These are phyloP conservation scores for Meloidogyne exigua DNA, from an alignment of 1,140 invertebrate species.

Conservation along the genomic window DNA sequence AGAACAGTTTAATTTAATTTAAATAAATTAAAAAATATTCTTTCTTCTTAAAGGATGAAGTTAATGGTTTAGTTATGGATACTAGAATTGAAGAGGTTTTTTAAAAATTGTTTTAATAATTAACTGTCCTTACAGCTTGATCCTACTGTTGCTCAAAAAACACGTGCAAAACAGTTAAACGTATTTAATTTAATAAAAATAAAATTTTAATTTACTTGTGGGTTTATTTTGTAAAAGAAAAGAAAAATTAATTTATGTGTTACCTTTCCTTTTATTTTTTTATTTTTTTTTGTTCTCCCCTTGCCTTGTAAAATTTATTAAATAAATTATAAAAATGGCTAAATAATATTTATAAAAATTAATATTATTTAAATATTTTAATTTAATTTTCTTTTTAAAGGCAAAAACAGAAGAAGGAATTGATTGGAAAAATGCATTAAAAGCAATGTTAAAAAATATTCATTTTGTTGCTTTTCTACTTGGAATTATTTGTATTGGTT, in stretches of 20 bases:
- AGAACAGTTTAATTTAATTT: conserved; percentile 29
- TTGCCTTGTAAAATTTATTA: no score
- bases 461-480: conserved; percentile 90
- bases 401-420: conserved; percentile 37
- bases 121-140: conserved; percentile 46
- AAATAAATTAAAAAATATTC: not conserved
- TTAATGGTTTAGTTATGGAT: conserved; percentile 62
- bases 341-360: no score
- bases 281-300: no score
- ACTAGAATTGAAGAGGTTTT: conserved; percentile 51
- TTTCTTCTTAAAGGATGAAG: conserved; percentile 27
- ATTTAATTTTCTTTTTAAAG: conserved; percentile 1
- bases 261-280: no score
- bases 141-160: conserved; percentile 61
- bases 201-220: no score
- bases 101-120: not conserved
- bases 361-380: not conserved
- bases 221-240: no score
- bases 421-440: conserved; percentile 78
- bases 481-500: conserved; percentile 97
- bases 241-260: no score
- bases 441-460: conserved; percentile 80
- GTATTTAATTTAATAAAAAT: conserved; percentile 24
- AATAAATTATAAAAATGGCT: no score
- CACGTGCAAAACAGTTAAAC: conserved; percentile 53